A percentile compares a stretch with the other conserved stretches of the same genome.
Evolutionary conservation across 2,797 vertebrate species (phyloP).

Genomic region (Gobionotothen gibberifrons): DNA sequence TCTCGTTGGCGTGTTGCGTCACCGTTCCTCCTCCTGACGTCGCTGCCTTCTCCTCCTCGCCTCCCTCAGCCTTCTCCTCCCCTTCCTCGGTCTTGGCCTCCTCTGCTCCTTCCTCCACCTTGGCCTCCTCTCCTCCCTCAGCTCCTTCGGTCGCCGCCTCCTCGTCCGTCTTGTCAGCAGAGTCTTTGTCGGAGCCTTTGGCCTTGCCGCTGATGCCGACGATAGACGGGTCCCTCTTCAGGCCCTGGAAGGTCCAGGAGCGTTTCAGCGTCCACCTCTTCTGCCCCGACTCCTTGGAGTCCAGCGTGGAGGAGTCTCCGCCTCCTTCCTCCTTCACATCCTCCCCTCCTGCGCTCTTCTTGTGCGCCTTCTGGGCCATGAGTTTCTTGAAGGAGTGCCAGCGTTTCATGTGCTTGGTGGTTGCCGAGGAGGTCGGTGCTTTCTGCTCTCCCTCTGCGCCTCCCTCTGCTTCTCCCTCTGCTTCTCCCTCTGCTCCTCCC

Average conservation of each 20-base stretch:
- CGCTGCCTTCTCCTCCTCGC: constrained; percentile 61
- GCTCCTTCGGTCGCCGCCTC: constrained; percentile 38
- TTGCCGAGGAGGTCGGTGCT: constrained; percentile 62
- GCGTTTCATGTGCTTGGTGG: constrained; percentile 85
- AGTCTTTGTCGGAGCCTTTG: constrained; percentile 79
- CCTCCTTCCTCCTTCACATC: constrained; percentile 77
- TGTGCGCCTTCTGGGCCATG: constrained; percentile 86
- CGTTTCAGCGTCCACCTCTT: constrained; percentile 88
- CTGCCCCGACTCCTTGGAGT: constrained; percentile 85
- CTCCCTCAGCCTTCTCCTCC: constrained; percentile 60
- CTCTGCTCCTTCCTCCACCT: constrained; percentile 44
- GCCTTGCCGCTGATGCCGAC: constrained; percentile 81
- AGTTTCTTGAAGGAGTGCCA: constrained; percentile 90
- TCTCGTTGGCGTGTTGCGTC: constrained; percentile 86
- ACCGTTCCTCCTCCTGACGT: constrained; percentile 63
- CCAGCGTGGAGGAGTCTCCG: constrained; percentile 82
- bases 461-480: constrained; percentile 35
- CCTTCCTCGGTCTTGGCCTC: constrained; percentile 55
- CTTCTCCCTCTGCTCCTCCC: constrained; percentile 28
- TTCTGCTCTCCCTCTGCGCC: constrained; percentile 71
- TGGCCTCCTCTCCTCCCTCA: constrained; percentile 61
- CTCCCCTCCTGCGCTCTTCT: constrained; percentile 79
- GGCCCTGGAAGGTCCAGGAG: constrained; percentile 88
- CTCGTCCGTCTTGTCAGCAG: constrained; percentile 72
- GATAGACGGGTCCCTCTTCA: constrained; percentile 86